Percentiles rank a stretch among this genome's conserved stretches.
These are phyloP conservation scores for Platysteira castanea DNA, from an alignment of 2,113 vertebrate species.

Conservation along the genomic window DNA sequence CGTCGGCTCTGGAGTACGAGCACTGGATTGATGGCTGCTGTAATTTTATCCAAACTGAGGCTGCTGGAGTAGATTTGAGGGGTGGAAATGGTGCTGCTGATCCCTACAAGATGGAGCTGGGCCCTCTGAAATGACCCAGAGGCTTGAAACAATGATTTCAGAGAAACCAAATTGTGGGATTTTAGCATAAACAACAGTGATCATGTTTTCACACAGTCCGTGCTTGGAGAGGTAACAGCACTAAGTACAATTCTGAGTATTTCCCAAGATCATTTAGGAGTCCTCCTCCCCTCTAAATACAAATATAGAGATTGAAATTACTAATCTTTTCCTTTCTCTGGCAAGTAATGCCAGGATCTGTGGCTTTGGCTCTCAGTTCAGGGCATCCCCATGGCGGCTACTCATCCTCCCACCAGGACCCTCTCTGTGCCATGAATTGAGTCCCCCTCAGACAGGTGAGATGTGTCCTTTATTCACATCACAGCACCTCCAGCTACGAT, in stretches of 20 bases:
- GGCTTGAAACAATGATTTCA: neutral
- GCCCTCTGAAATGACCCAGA: neutral
- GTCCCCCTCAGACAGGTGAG: neutral
- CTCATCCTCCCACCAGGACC: neutral
- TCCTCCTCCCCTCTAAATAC: neutral
- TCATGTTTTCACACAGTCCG: neutral
- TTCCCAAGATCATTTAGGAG: neutral
- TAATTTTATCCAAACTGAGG: conserved; percentile 5
- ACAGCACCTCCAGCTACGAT: accelerated
- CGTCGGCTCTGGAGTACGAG: neutral
- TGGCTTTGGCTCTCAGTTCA: neutral
- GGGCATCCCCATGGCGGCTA: neutral
- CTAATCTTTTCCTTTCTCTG: neutral
- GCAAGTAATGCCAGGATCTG: neutral
- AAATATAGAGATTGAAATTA: neutral
- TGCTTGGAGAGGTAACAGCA: neutral
- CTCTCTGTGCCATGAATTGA: neutral
- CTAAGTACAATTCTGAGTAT: neutral
- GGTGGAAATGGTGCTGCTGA: neutral
- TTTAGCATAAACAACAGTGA: neutral
- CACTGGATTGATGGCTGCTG: neutral
- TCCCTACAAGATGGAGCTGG: neutral
- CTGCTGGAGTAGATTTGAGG: neutral
- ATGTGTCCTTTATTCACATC: neutral
- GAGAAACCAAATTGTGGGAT: neutral